These are phyloP conservation scores for Chouioia cunea DNA, from an alignment of 2,888 invertebrate species.

Conservation along the genomic window DNA sequence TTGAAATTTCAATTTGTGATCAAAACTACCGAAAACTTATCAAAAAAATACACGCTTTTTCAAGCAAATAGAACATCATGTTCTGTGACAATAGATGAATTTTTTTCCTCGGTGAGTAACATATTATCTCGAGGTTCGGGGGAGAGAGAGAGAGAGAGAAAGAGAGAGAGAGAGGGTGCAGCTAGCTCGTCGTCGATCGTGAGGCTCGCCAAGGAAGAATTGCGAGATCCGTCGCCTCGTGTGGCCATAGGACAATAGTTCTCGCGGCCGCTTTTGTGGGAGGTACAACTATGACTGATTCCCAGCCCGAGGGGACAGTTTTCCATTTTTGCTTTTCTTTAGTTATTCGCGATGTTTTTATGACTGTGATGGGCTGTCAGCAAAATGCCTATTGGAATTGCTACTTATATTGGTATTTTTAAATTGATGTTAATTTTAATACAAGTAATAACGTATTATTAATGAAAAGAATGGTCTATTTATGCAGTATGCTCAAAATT, in stretches of 20 bases:
- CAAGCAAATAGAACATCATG: too few species aligned
- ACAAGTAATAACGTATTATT: too few species aligned
- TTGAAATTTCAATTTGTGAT: too few species aligned
- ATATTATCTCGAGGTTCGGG: conserved; percentile 24
- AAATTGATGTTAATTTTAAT: too few species aligned
- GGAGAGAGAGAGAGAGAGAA: background rate
- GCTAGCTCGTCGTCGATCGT: conserved; percentile 20
- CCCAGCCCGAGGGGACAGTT: conserved; percentile 61
- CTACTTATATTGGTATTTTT: too few species aligned
- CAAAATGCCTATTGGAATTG: too few species aligned
- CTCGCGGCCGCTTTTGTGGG: conserved; percentile 59
- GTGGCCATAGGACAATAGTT: conserved; percentile 54
- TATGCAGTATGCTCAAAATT: too few species aligned
- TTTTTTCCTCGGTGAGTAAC: conserved; percentile 26
- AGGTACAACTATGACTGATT: conserved; percentile 65
- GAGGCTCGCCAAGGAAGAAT: conserved; percentile 31
- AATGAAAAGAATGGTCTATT: too few species aligned
- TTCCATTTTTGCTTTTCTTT: background rate
- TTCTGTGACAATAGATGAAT: background rate
- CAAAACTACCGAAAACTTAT: too few species aligned
- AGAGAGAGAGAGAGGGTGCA: background rate
- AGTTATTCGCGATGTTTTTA: background rate
- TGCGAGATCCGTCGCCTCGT: conserved; percentile 28
- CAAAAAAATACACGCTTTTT: too few species aligned
- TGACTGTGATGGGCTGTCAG: background rate